These are phyloP conservation scores for Fragum whitleyi DNA, from an alignment of 2,888 invertebrate genomes.

Conservation along the genomic window DNA sequence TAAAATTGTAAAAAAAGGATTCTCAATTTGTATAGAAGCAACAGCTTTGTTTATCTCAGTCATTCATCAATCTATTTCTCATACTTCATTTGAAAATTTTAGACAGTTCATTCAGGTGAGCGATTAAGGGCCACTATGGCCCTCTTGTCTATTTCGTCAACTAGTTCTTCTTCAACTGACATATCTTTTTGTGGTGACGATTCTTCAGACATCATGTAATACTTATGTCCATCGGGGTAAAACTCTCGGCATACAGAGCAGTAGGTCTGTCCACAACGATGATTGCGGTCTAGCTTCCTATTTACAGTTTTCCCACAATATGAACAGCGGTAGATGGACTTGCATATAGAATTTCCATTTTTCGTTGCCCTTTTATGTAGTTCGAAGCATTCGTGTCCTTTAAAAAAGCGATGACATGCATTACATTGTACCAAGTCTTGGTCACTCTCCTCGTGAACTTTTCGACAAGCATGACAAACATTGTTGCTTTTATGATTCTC, in stretches of 20 bases:
- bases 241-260: slow-evolving; percentile 25
- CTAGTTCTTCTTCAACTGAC: slow-evolving; percentile 9
- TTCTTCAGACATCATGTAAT: slow-evolving; percentile 33
- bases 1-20: too few species aligned
- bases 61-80: too few species aligned
- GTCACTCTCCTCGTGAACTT: slow-evolving; percentile 19
- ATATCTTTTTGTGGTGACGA: not conserved
- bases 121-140: too few species aligned
- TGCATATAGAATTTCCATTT: too few species aligned
- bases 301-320: slow-evolving; percentile 37
- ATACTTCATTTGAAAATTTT: too few species aligned
- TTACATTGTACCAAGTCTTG: slow-evolving; percentile 29
- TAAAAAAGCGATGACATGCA: slow-evolving; percentile 30
- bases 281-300: slow-evolving; percentile 21
- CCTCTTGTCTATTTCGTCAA: slow-evolving; percentile 10
- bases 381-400: slow-evolving; percentile 32
- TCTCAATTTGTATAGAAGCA: too few species aligned
- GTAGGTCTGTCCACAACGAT: slow-evolving; percentile 23
- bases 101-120: too few species aligned
- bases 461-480: slow-evolving; percentile 30
- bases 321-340: slow-evolving; percentile 3
- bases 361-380: slow-evolving; percentile 28
- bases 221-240: slow-evolving; percentile 18
- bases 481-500: slow-evolving; percentile 35
- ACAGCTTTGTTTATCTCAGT: too few species aligned